Evolutionary conservation across 2,797 vertebrate genomes (phyloP), one percentile per base, ranked within the genome.

Genomic region (Manis javanica): DNA sequence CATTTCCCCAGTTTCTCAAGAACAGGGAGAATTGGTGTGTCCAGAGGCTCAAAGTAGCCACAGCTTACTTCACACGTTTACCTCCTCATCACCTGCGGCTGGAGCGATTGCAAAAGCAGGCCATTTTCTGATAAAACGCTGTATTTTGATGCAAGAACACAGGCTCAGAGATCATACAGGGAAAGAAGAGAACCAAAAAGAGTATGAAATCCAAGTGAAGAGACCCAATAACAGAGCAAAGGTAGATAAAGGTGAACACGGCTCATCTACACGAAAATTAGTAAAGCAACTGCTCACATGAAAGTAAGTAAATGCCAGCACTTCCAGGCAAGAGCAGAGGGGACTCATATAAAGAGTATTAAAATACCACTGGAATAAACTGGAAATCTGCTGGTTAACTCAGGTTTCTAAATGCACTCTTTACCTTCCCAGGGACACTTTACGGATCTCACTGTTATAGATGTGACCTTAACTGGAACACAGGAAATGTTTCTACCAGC

Each of bases 71-170:
- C n/a, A 11, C 2, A 3, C 61, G 42, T 29, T 11, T 2, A 57
- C 23, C 21, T 86, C 68, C 64, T 61, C 13, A 1, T 89, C 79
- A 69, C 71, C 63, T 59, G 42, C 39, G 63, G 66, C 68, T 57
- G 69, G 10, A 71, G 91, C 31, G 39, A 42, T 39, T 90, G 72
- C 51, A 68, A 87, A 94, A 24, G 23, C 12, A 31, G 49, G 63
- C 39, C 2, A 2, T 64, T 49, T 55, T 75, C 46, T 91, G 81
- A 57, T 26, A 61, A 46, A 61, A 55, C 15, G 6, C 0, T 26
- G 77, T 21, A 59, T 59, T 53, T 39, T 23, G 68, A 79, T 51
- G 42, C n/a, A 63, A 59, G 71, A 66, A 61, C 26, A 19, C 0
- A 12, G 83, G 31, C 29, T 1, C 61, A 19, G 51, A 85, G 71